Evolutionary conservation across 2,888 invertebrate genomes (phyloP), one percentile per base, ranked within the genome.

Genomic region (Polydrusus cervinus): DNA sequence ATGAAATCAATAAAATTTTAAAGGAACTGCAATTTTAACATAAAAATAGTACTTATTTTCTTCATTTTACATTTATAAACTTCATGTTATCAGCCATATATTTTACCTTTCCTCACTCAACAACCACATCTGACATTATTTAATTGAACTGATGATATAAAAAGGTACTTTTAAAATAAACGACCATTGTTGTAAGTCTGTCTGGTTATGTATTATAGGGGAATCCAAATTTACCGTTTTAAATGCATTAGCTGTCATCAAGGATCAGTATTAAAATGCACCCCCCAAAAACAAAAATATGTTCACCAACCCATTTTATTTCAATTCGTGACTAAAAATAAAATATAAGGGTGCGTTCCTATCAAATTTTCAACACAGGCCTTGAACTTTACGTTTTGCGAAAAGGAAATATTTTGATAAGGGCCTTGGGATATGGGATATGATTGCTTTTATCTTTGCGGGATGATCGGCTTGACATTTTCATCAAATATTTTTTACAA

Each of bases 221-320:
- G 53, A 53, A 25, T 8, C n/a, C 10, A 53, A 53, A 53, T 53
- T 2, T 53, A 53, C 53, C 30, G 53, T 25, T 53, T 30, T 53
- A 53, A 53, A 53, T 53, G 53, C 53, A 53, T 53, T 53, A 53
- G 53, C 30, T 53, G 53, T 53, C 53, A 53, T 53, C 53, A 53
- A 25, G 53, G n/a, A 53, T 53, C 9, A 53, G 30, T 30, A 53
- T 30, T 53, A 53, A 53, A 53, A 53, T 53, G 53, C 53, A 53
- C 53, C 53, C 53, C 25, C 30, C 9, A 25, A 53, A 30, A 5
- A 25, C 20, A 53, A 53, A 53, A 53, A 53, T 30, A 53, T 53
- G 53, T 30, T 30, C 53, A 30, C 30, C 53, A n/a, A 11, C 30
- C 6, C n/a, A 30, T 30, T 53, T 53, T 53, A 53, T 53, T 53